Evolutionary conservation across 2,888 invertebrate genomes (phyloP).

Genomic region (Meta bourneti): DNA sequence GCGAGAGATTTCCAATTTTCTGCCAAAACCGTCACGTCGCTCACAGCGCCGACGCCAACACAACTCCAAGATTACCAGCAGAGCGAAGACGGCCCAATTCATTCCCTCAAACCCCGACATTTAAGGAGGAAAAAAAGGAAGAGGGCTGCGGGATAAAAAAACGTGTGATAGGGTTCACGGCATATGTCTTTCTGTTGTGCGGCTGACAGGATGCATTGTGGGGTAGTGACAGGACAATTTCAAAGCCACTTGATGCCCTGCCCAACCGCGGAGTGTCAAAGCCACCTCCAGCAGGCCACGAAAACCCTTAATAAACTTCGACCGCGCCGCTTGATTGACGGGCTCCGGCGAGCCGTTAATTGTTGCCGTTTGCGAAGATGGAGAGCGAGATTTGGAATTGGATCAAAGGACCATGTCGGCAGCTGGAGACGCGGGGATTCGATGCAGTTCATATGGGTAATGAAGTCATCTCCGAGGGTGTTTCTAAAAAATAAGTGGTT

Average conservation of each 20-base stretch:
- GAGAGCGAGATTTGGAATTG: neutral
- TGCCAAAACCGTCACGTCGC: constrained; percentile 38
- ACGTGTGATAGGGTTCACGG: constrained; percentile 55
- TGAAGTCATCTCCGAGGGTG: neutral
- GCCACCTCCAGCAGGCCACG: constrained; percentile 18
- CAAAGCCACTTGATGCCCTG: constrained; percentile 74
- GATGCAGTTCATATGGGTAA: neutral
- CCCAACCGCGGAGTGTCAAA: constrained; percentile 48
- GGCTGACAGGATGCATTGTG: constrained; percentile 70
- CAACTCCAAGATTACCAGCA: neutral
- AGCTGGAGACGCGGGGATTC: neutral
- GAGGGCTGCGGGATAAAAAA: constrained; percentile 13
- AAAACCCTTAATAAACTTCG: constrained; percentile 72
- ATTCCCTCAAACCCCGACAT: constrained; percentile 30
- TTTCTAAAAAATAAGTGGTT: too few relatives aligned
- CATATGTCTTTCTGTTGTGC: constrained; percentile 68
- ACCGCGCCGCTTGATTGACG: constrained; percentile 68
- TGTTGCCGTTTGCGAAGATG: constrained; percentile 39
- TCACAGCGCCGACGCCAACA: constrained; percentile 33
- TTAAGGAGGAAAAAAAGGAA: constrained; percentile 33
- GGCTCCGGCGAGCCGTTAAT: constrained; percentile 35
- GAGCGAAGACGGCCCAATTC: constrained; percentile 7
- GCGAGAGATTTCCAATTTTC: constrained; percentile 48
- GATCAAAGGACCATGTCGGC: neutral
- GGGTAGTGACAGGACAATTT: constrained; percentile 74